Evolutionary conservation across 2,888 invertebrate genomes (phyloP).

Genomic region (Drosophila birchii): DNA sequence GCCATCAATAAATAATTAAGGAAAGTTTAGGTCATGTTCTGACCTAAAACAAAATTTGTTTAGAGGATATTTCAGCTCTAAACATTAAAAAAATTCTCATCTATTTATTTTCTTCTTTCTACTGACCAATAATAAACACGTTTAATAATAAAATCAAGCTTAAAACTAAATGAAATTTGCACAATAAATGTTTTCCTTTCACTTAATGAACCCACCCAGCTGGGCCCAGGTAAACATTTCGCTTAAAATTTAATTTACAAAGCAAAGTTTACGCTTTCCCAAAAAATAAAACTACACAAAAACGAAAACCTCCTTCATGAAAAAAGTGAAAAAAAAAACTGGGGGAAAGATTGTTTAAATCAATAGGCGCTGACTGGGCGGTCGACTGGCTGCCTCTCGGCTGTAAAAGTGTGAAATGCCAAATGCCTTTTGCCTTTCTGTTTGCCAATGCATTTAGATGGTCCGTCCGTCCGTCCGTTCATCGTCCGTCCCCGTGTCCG

Average conservation of each 20-base stretch:
- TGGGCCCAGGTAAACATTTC: slow-evolving; percentile 30
- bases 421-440: slow-evolving; percentile 66
- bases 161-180: not conserved
- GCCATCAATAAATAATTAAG: not conserved
- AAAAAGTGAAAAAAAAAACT: slow-evolving; percentile 8
- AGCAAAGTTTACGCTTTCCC: slow-evolving; percentile 78
- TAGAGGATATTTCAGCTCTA: not conserved
- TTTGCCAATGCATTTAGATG: slow-evolving; percentile 71
- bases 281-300: slow-evolving; percentile 36
- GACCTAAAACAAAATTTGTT: no score
- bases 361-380: slow-evolving; percentile 56
- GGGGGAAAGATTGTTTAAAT: slow-evolving; percentile 61
- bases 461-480: slow-evolving; percentile 23
- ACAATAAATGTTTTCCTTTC: slow-evolving; percentile 7
- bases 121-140: not conserved
- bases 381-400: slow-evolving; percentile 52
- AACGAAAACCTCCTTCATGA: slow-evolving; percentile 25
- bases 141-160: not conserved
- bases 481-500: slow-evolving; percentile 21
- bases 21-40: not conserved
- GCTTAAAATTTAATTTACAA: slow-evolving; percentile 67
- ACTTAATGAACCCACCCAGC: slow-evolving; percentile 5
- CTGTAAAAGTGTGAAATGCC: slow-evolving; percentile 79
- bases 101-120: not conserved
- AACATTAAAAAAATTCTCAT: not conserved